These are phyloP conservation scores for Ctena decussata DNA, from an alignment of 2,888 invertebrate genomes.

Conservation along the genomic window DNA sequence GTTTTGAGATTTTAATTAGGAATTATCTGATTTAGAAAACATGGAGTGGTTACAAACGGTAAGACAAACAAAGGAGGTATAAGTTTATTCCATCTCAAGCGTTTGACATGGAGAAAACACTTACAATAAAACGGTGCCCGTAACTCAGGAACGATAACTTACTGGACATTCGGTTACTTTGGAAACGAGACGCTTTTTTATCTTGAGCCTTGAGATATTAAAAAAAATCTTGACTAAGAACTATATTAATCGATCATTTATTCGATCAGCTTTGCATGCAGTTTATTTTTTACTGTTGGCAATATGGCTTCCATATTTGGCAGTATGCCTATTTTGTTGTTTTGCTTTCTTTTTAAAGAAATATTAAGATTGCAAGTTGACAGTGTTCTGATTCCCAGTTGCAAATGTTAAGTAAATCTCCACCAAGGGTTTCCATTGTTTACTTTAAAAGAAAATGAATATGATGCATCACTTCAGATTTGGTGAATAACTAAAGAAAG, in stretches of 20 bases:
- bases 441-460: too few species aligned
- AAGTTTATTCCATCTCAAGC: not conserved
- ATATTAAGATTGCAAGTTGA: too few species aligned
- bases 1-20: not conserved
- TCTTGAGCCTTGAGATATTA: not conserved
- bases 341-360: too few species aligned
- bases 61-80: not conserved
- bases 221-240: too few species aligned
- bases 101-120: too few species aligned
- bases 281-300: not conserved
- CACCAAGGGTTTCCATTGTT: too few species aligned
- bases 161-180: conserved; percentile 53
- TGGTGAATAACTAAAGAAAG: too few species aligned
- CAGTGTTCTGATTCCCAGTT: too few species aligned
- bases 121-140: not conserved
- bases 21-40: not conserved
- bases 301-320: not conserved
- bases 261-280: not conserved
- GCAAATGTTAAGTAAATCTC: too few species aligned
- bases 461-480: too few species aligned
- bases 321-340: too few species aligned
- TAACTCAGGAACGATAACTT: not conserved
- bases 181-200: conserved; percentile 63
- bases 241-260: too few species aligned
- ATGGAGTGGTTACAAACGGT: not conserved